Evolutionary conservation across 2,113 vertebrate species (phyloP).

Genomic region (Lasiurus cinereus): DNA sequence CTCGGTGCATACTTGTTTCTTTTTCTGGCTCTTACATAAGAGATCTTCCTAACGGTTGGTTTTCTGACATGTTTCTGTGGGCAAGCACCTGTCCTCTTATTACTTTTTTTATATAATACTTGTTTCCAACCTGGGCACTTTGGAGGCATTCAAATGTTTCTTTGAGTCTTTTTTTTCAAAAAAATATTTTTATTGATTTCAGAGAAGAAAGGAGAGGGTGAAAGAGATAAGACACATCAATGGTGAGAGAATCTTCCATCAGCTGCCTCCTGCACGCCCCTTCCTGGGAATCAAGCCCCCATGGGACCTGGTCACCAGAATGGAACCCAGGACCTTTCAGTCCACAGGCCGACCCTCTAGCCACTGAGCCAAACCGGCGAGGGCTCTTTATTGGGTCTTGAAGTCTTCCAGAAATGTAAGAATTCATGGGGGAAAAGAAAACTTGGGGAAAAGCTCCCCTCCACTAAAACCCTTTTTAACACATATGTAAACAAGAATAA

Average conservation of each 20-base stretch:
- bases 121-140: neutral
- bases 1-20: neutral
- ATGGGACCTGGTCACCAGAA: too few species aligned
- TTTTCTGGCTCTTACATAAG: neutral
- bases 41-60: neutral
- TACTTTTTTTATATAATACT: neutral
- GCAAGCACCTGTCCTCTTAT: neutral
- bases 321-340: too few species aligned
- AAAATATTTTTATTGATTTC: too few species aligned
- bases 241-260: fast-evolving
- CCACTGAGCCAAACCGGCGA: too few species aligned
- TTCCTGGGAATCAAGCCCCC: too few species aligned
- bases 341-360: too few species aligned
- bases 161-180: neutral
- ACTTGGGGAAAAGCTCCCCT: neutral
- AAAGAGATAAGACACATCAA: too few species aligned
- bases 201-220: too few species aligned
- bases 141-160: neutral
- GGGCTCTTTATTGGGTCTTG: neutral
- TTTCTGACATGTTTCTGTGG: neutral
- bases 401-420: neutral
- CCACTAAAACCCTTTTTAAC: conserved; percentile 21
- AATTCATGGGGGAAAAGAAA: neutral
- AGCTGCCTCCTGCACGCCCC: too few species aligned
- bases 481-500: neutral